These are phyloP conservation scores for Neuroscelio doddi DNA, from an alignment of 2,888 invertebrate species.

Conservation along the genomic window DNA sequence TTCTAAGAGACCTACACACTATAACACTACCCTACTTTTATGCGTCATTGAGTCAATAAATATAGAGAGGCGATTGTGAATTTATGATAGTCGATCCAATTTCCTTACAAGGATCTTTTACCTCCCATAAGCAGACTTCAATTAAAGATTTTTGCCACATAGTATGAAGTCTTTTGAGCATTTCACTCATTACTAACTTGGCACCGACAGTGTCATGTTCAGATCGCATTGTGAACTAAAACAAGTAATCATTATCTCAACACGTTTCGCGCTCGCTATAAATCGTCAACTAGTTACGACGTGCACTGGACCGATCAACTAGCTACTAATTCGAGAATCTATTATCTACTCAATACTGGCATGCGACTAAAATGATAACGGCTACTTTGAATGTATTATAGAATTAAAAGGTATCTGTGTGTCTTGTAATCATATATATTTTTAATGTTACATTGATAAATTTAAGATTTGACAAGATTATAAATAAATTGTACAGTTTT, in stretches of 20 bases:
- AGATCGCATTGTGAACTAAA: slow-evolving; percentile 15
- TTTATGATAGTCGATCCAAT: background rate
- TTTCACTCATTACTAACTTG: slow-evolving; percentile 22
- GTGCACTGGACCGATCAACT: background rate
- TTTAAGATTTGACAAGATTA: no score
- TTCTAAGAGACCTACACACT: no score
- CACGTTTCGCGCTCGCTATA: slow-evolving; percentile 9
- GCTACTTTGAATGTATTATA: no score
- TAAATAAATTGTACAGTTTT: no score
- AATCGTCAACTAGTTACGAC: slow-evolving; percentile 3
- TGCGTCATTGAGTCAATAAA: no score
- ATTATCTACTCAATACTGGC: background rate
- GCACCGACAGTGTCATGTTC: slow-evolving; percentile 31
- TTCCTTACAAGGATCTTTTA: background rate
- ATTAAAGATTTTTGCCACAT: slow-evolving; percentile 25
- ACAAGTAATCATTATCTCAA: slow-evolving; percentile 32
- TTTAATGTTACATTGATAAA: no score
- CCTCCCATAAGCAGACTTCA: background rate
- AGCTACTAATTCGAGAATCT: slow-evolving; percentile 5
- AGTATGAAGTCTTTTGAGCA: slow-evolving; percentile 16
- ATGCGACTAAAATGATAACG: no score
- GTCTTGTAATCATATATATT: no score
- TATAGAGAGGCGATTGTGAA: background rate
- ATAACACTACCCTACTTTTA: background rate
- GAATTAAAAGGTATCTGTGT: no score